These are phyloP conservation scores for Megaceryle torquata DNA, from an alignment of 2,113 vertebrate species.

Conservation along the genomic window DNA sequence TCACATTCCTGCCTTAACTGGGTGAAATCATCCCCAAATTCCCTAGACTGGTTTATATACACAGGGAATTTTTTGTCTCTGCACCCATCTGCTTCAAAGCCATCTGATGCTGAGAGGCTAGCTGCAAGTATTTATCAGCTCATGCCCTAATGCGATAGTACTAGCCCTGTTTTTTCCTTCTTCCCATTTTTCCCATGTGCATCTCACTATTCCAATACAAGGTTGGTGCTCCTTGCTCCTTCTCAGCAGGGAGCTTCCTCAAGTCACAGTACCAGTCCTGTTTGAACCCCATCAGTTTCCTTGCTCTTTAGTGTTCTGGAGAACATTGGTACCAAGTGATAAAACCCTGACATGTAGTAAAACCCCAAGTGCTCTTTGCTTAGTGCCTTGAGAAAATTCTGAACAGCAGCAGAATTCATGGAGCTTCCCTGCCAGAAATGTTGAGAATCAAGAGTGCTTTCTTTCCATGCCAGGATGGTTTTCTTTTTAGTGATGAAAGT, in stretches of 20 bases:
- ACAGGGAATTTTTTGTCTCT: neutral
- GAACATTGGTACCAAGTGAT: neutral
- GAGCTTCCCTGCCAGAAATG: neutral
- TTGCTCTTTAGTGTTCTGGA: neutral
- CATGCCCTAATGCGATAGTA: neutral
- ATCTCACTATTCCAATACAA: neutral
- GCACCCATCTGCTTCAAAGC: neutral
- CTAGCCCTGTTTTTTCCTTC: neutral
- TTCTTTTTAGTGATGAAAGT: neutral
- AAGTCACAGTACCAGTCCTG: neutral
- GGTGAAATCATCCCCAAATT: neutral
- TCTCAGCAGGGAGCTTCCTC: neutral
- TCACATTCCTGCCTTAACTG: neutral
- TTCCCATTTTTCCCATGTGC: neutral
- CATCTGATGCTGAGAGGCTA: neutral
- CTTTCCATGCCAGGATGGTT: neutral
- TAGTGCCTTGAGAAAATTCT: neutral
- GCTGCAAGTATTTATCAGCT: neutral
- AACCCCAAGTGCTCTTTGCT: rapidly evolving
- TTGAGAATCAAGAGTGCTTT: neutral
- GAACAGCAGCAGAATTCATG: neutral
- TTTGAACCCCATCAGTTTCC: rapidly evolving
- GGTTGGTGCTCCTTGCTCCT: neutral
- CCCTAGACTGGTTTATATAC: neutral
- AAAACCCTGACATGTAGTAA: neutral